Base-by-base conservation (phyloP, 2,113 vertebrate genomes). In the Leucopsar rothschildi region DNA sequence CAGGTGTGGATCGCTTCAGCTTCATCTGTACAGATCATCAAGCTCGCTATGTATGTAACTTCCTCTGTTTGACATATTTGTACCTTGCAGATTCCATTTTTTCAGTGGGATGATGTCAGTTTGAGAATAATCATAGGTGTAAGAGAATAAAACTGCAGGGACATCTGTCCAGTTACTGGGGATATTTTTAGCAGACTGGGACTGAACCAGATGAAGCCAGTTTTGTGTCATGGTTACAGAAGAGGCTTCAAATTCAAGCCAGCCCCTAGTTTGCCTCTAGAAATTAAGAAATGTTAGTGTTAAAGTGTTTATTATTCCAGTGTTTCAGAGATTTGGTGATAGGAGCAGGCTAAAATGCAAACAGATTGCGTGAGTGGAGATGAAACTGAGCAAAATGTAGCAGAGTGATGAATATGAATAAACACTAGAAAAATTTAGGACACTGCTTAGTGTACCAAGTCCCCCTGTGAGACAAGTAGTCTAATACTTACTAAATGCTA, bases 1-100 rank as follows among this genome's bases (percentile, higher is more conserved):
- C 59, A 35, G 7, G 1, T 3, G 3, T 12, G 6, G 8, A 22
- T 83, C 75, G 2, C 47, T 55, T 79, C 61, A 44, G 18, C 35
- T 47, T 24, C 29, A 6, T 8, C 44, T 16, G 0, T 33, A 33
- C 39, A 1, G 0, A 6, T 68, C 3, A 0, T 4, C 2, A 2
- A 37, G 50, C 63, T 88, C 19, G 0, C 47, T 35, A 0, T 20
- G 17, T 37, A 3, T 68, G 25, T 15, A 17, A 21, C 53, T 86
- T 21, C 49, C 21, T 35, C 21, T 23, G 0, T 79, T 55, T 59
- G 31, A 31, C 18, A 1, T 23, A 50, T 16, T 25, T 15, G 6
- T 75, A 42, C 27, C 44, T 71, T 64, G 16, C 45, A 82, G 40
- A 64, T 50, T 28, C 7, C 12, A 8, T 44, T 61, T 83, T 77